Evolutionary conservation across 2,797 vertebrate species (phyloP).

Genomic region (Alcedo atthis): DNA sequence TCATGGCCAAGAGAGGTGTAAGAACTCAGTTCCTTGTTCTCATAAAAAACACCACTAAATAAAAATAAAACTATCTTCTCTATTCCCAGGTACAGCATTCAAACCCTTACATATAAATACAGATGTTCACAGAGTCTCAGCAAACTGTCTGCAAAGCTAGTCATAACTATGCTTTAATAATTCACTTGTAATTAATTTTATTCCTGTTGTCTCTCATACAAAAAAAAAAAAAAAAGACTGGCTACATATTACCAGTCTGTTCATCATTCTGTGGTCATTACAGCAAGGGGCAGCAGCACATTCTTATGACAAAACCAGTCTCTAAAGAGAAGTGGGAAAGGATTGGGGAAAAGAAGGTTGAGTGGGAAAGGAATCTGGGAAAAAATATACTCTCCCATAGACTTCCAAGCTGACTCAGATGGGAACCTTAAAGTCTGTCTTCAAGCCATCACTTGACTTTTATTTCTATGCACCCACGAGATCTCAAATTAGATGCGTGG

Average conservation of each 20-base stretch:
- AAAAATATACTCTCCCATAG: background rate
- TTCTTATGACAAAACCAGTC: background rate
- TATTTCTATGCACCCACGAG: background rate
- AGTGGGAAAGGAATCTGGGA: conserved; percentile 51
- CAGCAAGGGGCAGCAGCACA: conserved; percentile 8
- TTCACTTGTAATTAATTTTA: conserved; percentile 20
- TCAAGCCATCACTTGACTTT: conserved; percentile 53
- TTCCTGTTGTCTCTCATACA: background rate
- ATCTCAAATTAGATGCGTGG: background rate
- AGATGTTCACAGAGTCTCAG: background rate
- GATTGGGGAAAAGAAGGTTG: background rate
- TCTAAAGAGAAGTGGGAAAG: conserved; percentile 5
- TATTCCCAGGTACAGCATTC: background rate
- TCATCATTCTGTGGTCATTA: conserved; percentile 24
- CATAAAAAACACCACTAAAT: background rate
- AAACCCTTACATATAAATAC: background rate
- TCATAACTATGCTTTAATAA: conserved; percentile 30
- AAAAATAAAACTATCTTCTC: conserved; percentile 14
- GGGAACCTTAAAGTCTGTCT: conserved; percentile 14
- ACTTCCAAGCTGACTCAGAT: conserved; percentile 32
- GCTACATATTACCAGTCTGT: background rate
- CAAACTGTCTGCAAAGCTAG: background rate
- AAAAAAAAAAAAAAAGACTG: background rate
- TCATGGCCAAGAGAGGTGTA: background rate
- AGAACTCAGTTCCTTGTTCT: conserved; percentile 6